Evolutionary conservation across 2,113 vertebrate species (phyloP).

Genomic region (Pelmatolapia mariae): DNA sequence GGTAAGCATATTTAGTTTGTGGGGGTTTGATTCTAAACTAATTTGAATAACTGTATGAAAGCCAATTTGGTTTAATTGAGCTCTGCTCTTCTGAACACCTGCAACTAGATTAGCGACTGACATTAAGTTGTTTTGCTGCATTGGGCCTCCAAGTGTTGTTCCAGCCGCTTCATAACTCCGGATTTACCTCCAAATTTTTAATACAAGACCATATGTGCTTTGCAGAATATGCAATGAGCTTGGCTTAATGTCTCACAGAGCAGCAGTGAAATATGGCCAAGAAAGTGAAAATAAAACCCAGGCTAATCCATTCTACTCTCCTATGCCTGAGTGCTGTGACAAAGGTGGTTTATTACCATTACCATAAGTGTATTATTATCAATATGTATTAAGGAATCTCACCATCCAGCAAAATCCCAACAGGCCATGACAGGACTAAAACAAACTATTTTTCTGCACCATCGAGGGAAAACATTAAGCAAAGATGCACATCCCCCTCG

Average conservation of each 20-base stretch:
- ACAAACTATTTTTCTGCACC: slow-evolving; percentile 49
- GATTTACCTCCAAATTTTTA: slow-evolving; percentile 68
- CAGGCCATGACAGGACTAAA: slow-evolving; percentile 40
- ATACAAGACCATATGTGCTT: slow-evolving; percentile 71
- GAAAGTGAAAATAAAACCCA: slow-evolving; percentile 51
- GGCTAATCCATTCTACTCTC: slow-evolving; percentile 60
- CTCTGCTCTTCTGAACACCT: slow-evolving; percentile 70
- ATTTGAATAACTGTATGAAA: slow-evolving; percentile 75
- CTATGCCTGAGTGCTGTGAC: slow-evolving; percentile 31
- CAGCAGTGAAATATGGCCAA: slow-evolving; percentile 55
- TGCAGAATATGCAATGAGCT: slow-evolving; percentile 63
- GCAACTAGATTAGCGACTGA: slow-evolving; percentile 72
- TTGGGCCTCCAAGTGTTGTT: slow-evolving; percentile 58
- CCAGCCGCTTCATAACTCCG: slow-evolving; percentile 58
- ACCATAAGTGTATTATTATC: slow-evolving; percentile 55
- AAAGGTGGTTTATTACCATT: slow-evolving; percentile 63
- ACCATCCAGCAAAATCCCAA: slow-evolving; percentile 37
- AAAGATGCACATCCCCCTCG: slow-evolving; percentile 23
- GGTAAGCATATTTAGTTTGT: slow-evolving; percentile 72
- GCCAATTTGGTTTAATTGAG: slow-evolving; percentile 76
- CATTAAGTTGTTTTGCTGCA: slow-evolving; percentile 74
- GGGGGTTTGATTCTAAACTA: slow-evolving; percentile 66
- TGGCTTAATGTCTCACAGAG: slow-evolving; percentile 45
- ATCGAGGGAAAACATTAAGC: slow-evolving; percentile 39
- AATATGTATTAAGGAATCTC: slow-evolving; percentile 48